Conservation (phyloP, 2,888 invertebrate genomes). For the Ophion obscuratus region DNA sequence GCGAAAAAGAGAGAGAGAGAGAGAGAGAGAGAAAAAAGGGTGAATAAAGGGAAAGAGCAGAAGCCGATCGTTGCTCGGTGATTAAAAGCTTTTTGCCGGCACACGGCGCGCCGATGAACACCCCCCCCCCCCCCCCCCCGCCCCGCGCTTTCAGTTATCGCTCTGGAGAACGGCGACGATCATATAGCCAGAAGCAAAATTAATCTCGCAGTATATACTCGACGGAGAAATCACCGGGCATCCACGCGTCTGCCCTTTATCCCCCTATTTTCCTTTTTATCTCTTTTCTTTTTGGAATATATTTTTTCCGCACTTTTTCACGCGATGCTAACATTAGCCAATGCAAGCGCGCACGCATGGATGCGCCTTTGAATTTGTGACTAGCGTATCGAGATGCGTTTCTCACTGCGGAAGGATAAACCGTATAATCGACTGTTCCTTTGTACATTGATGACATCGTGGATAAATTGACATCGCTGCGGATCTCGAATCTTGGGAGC, state of each 20-base stretch:
- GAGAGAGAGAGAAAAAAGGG: constrained; percentile 4
- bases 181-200: constrained; percentile 59
- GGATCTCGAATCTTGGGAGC: too few relatives aligned
- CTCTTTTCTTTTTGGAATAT: constrained; percentile 19
- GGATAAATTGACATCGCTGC: too few relatives aligned
- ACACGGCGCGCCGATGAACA: constrained; percentile 55
- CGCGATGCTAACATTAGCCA: constrained; percentile 13
- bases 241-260: neutral
- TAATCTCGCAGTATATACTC: constrained; percentile 58
- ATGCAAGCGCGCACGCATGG: constrained; percentile 1
- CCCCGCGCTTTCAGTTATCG: constrained; percentile 49
- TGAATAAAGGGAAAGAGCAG: constrained; percentile 49
- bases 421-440: neutral
- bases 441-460: too few relatives aligned
- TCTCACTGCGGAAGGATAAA: neutral
- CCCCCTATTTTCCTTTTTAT: constrained; percentile 19
- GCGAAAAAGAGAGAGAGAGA: neutral
- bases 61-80: constrained; percentile 65
- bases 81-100: constrained; percentile 68
- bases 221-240: constrained; percentile 51
- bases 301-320: neutral
- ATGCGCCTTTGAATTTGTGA: neutral
- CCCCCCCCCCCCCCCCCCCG: too few relatives aligned
- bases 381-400: neutral
- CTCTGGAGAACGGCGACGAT: constrained; percentile 41